Evolutionary conservation across 2,888 invertebrate species (phyloP).

Genomic region (Melanotus villosus): DNA sequence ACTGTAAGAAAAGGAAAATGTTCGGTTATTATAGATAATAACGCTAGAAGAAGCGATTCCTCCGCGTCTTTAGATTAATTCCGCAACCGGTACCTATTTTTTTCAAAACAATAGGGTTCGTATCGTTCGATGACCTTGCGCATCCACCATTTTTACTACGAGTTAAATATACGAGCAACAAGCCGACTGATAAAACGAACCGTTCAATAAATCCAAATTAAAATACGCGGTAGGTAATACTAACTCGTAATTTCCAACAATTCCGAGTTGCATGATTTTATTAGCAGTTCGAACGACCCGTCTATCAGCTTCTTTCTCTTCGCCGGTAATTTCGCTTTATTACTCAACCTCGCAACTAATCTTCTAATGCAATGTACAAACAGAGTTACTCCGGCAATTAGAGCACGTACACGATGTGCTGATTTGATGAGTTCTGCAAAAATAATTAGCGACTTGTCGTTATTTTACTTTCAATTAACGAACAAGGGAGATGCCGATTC

Average conservation of each 20-base stretch:
- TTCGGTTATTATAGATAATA: constrained; percentile 26
- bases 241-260: neutral
- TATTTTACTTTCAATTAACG: neutral
- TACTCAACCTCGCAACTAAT: constrained; percentile 8
- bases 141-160: constrained; percentile 1
- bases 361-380: constrained; percentile 11
- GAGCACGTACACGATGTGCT: constrained; percentile 31
- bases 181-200: too few species aligned
- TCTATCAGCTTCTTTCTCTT: constrained; percentile 4
- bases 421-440: constrained; percentile 28
- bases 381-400: constrained; percentile 21
- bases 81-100: neutral
- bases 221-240: neutral
- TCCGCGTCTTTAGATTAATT: neutral
- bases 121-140: neutral
- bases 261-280: neutral
- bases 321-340: constrained; percentile 5
- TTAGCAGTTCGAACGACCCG: constrained; percentile 1
- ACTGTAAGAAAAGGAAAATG: constrained; percentile 30
- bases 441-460: constrained; percentile 12
- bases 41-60: constrained; percentile 8
- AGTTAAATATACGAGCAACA: neutral
- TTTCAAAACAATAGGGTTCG: neutral
- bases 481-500: neutral
- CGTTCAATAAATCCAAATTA: too few species aligned